Conservation (phyloP, 2,797 vertebrate species). For the Melanotaenia nigrans region DNA sequence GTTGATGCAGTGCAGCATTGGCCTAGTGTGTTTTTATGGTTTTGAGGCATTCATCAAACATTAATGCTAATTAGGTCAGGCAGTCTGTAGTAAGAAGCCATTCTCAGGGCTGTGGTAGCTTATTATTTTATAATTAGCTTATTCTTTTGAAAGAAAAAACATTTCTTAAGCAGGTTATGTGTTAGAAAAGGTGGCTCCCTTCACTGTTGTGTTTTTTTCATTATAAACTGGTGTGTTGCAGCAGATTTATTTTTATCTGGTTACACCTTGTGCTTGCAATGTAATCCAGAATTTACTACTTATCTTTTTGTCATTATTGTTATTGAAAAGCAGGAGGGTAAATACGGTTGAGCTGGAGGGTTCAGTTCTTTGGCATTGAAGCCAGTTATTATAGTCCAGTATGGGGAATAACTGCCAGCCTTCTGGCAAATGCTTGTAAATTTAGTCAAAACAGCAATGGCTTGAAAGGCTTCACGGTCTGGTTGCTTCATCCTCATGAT, state of each 20-base stretch:
- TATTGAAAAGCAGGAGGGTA: background rate
- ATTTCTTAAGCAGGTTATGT: conserved; percentile 24
- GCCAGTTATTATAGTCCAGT: conserved; percentile 31
- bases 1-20: conserved; percentile 57
- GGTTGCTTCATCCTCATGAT: background rate
- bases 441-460: conserved; percentile 10
- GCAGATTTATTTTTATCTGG: conserved; percentile 37
- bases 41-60: conserved; percentile 73
- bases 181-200: background rate
- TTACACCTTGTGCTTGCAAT: conserved; percentile 5
- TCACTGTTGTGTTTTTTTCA: background rate
- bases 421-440: conserved; percentile 18
- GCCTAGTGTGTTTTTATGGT: conserved; percentile 36
- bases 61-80: conserved; percentile 70
- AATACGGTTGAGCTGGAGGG: conserved; percentile 8
- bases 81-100: conserved; percentile 49
- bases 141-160: conserved; percentile 45
- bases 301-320: conserved; percentile 13
- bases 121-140: conserved; percentile 41
- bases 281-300: conserved; percentile 7
- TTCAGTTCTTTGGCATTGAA: conserved; percentile 13
- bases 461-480: conserved; percentile 24
- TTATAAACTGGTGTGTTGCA: conserved; percentile 23
- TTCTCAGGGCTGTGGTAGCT: conserved; percentile 22
- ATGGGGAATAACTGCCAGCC: conserved; percentile 22